Percentiles rank a stretch among this genome's conserved stretches.
Evolutionary conservation across 2,113 vertebrate genomes (phyloP).

Genomic region (Dicrurus megarhynchus): DNA sequence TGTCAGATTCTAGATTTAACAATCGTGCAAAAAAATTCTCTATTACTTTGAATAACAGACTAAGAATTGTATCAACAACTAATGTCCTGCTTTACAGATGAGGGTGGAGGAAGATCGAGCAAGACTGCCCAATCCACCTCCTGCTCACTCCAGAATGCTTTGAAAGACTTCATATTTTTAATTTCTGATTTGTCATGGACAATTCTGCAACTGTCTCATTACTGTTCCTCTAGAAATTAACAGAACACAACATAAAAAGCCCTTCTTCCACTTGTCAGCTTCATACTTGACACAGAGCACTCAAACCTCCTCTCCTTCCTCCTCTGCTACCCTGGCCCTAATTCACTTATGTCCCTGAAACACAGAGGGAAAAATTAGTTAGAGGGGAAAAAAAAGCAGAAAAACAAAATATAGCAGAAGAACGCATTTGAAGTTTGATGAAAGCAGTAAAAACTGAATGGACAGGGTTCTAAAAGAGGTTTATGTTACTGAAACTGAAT

Average conservation of each 20-base stretch:
- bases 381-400: fast-evolving
- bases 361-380: neutral
- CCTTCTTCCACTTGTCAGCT: neutral
- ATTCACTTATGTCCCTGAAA: neutral
- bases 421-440: neutral
- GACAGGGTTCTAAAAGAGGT: neutral
- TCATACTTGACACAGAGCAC: neutral
- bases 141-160: neutral
- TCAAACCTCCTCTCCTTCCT: neutral
- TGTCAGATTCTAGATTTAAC: neutral
- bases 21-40: neutral
- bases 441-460: neutral
- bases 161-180: neutral
- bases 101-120: neutral
- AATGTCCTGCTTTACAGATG: neutral
- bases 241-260: neutral
- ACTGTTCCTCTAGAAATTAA: neutral
- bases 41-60: neutral
- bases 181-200: neutral
- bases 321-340: neutral
- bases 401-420: neutral
- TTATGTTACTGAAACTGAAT: neutral
- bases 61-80: neutral
- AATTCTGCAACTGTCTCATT: neutral
- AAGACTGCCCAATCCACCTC: neutral